Base-by-base conservation (phyloP, 23 tunicate species). In the Trididemnum nubilum region DNA sequence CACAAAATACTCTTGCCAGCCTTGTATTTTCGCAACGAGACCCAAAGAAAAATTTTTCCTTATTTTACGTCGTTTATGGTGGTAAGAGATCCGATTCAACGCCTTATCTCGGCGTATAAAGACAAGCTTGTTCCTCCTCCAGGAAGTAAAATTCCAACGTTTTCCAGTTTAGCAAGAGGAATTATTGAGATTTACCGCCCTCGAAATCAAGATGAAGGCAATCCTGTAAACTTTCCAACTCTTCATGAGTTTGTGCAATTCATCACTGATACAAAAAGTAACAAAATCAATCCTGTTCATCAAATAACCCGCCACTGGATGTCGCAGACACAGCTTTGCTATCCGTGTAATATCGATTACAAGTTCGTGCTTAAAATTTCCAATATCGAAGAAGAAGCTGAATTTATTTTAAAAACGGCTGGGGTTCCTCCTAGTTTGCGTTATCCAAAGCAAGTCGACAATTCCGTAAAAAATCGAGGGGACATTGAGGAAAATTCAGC, bases 291-390 rank as follows among this genome's bases (percentile, higher is more conserved):
- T 1, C 27, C 71, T 38, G 81, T 73, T 36, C 73, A 83, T 59
- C 73, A 81, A 59, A 81, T 73, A 34, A 76, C 81, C 36, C 74
- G 78, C 0, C 94, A 89, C 57, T 89, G 94, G 94, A 35, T 58
- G 33, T 82, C 76, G 50, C 87, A 77, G 36, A 57, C 34, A 32
- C 29, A 87, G 7, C 76, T 89, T 1, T 89, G 94, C 51, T 89
- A 78, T 50, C 94, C 94, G 1, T 89, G 94, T 80, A 72, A 71
- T 25, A 83, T 89, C 22, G 50, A 83, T 35, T 89, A 89, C 81
- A 88, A 89, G 23, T 44, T 78, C 19, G 51, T 26, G 24, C 15
- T 89, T 34, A 81, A 83, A 23, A 83, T 67, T 15, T 51, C 72
- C 39, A 74, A 78, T 23, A 76, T 64, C n/a, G 15, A 44, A 9